These are phyloP conservation scores for Folsomia manolachei DNA, from an alignment of 2,888 invertebrate genomes.

Conservation along the genomic window DNA sequence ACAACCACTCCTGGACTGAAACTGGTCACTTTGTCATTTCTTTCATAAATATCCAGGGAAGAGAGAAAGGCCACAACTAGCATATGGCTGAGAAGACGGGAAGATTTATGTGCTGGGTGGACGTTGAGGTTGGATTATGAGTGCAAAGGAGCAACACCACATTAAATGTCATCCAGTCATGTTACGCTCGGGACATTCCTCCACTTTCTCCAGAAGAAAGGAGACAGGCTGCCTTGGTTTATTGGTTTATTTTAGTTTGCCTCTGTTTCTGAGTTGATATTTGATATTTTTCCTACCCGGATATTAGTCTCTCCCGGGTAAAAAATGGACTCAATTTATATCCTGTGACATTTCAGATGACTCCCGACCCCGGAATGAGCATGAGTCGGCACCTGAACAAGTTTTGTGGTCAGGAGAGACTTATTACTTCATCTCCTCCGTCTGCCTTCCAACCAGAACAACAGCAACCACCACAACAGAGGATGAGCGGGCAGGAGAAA, in stretches of 20 bases:
- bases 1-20: too few species aligned
- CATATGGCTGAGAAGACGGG: too few species aligned
- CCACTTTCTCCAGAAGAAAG: too few species aligned
- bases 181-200: too few species aligned
- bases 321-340: conserved; percentile 15
- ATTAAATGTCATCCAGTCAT: conserved; percentile 19
- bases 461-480: conserved; percentile 18
- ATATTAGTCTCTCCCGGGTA: background rate
- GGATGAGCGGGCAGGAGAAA: conserved; percentile 26
- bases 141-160: conserved; percentile 8
- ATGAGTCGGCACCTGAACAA: conserved; percentile 42
- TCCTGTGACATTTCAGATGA: conserved; percentile 17
- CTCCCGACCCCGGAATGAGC: conserved; percentile 12
- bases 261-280: background rate
- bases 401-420: conserved; percentile 38
- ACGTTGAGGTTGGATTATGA: background rate
- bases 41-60: too few species aligned
- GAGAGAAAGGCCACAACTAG: too few species aligned
- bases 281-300: background rate
- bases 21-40: too few species aligned
- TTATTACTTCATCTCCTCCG: conserved; percentile 15
- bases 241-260: background rate
- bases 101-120: too few species aligned
- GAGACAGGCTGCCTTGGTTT: too few species aligned
- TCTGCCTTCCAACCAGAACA: conserved; percentile 11